A percentile compares a stretch with the other conserved stretches of the same genome.
Conservation (phyloP, 2,797 vertebrate species). For the Danio kyathit region DNA sequence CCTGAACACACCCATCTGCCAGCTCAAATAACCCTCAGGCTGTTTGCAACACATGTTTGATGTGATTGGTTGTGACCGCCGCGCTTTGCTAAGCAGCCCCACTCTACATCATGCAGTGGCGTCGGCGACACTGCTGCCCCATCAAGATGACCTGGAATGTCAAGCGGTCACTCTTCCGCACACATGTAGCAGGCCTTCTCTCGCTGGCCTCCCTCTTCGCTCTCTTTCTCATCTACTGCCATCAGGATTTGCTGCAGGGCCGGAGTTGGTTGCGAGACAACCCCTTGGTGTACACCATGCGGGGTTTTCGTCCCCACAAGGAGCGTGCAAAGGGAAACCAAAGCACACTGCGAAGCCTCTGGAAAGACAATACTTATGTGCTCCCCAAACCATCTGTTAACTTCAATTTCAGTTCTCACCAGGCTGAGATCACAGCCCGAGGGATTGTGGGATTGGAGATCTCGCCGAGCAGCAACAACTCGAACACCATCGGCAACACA, state of each 20-base stretch:
- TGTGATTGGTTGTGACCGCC: constrained; percentile 72
- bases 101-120: constrained; percentile 95
- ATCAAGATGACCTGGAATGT: constrained; percentile 96
- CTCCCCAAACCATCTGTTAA: constrained; percentile 85
- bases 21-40: constrained; percentile 71
- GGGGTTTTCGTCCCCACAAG: constrained; percentile 88
- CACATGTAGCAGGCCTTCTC: constrained; percentile 90
- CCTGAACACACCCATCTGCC: constrained; percentile 65
- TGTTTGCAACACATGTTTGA: constrained; percentile 80
- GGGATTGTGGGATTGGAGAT: constrained; percentile 87
- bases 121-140: constrained; percentile 94
- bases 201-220: constrained; percentile 92
- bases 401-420: constrained; percentile 86
- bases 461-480: constrained; percentile 89
- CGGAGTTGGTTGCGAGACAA: constrained; percentile 90
- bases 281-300: constrained; percentile 89
- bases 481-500: constrained; percentile 70
- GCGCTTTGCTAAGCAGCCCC: constrained; percentile 70
- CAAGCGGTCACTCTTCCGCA: constrained; percentile 92
- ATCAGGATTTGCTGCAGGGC: constrained; percentile 93
- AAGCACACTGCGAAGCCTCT: constrained; percentile 86
- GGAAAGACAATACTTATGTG: constrained; percentile 85
- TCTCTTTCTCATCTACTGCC: constrained; percentile 91
- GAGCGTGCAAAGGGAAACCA: constrained; percentile 84
- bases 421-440: constrained; percentile 81